Base-by-base conservation (phyloP, 2,113 vertebrate species). In the Lethenteron camtschaticum region DNA sequence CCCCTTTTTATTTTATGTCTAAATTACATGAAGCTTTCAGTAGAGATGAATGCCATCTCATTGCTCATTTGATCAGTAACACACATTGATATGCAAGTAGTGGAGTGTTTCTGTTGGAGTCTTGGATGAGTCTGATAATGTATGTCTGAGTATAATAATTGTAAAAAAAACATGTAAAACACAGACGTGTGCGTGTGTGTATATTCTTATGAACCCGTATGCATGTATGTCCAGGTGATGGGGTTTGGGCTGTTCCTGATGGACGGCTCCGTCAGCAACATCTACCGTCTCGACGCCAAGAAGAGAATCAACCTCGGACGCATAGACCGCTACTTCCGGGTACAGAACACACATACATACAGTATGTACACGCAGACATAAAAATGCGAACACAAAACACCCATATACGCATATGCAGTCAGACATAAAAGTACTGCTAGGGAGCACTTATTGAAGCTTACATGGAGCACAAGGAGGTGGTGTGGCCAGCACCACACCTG, bases 311-410 rank as follows among this genome's bases (percentile, higher is more conserved):
- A 99, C 81, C 85, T 99, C 70, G 88, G 91, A 80, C 96, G 96
- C 83, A 97, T 99, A 57, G 94, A 99, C 81, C 96, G 96, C 76
- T 97, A 95, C 77, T 99, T 99, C 76, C 96, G 96, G 86, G 94
- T 97, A 69, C 74, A 79, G 78, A 3, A 63, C 16, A 63, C 16
- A 63, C 16, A 63, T 63, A 63, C 16, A 63, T 63, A 63, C 16
- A 63, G 41, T 63, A 63, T 63, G 16, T 63, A 63, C 16, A 63
- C 16, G 16, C 16, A 63, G 13, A 63, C 16, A 63, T 63, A 1
- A 14, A 63, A 14, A 63, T 63, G 16, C 16, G 16, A 63, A 63
- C 16, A 41, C 41, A 6, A 41, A 41, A 41, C 41, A 41, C 41
- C 41, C 41, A 63, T 63, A 63, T 63, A 63, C 16, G 7, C 7